Base-by-base conservation (phyloP, 2,888 invertebrate species). In the Aphrophora alni region DNA sequence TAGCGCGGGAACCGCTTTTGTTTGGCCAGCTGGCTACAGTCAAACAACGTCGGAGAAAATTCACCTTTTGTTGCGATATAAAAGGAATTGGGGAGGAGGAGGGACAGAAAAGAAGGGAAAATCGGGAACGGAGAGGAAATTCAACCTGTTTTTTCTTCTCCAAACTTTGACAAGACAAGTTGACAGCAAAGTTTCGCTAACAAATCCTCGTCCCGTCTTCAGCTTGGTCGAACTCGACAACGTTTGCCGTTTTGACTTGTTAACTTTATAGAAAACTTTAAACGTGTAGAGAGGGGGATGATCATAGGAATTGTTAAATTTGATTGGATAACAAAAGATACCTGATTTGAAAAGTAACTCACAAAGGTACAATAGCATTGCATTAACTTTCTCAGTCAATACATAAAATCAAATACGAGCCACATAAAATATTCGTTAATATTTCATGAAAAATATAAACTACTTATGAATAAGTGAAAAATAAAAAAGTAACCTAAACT, bases 41-140 rank as follows among this genome's bases (percentile, higher is more conserved):
- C 59, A 59, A 59, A 59, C 59, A 59, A 59, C 59, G 21, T 4
- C 44, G 44, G 59, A 59, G 59, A 21, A 59, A 59, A 59, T 59
- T 59, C 59, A 59, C 59, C 59, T 59, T 59, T 59, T 59, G 59
- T 59, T 59, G 59, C 59, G 59, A 59, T 59, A 59, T 59, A 59
- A 59, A 59, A 59, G 59, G 59, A n/a, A 59, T n/a, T 2, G 59
- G 21, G 21, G 21, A 17, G 1, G 33, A 8, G 33, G 33, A 3
- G 33, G 33, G 33, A 33, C 3, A 8, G 33, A 8, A 33, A 33
- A 33, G 33, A 33, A 33, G 33, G 33, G 33, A 33, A 33, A 33
- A 33, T 33, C 33, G 33, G 33, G 44, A 17, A 59, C 5, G 59
- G 21, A 21, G 59, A 21, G 59, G 21, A 59, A 59, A 59, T 59